Evolutionary conservation across 2,797 vertebrate genomes (phyloP), one percentile per base, ranked within the genome.

Genomic region (Rachycentron canadum): DNA sequence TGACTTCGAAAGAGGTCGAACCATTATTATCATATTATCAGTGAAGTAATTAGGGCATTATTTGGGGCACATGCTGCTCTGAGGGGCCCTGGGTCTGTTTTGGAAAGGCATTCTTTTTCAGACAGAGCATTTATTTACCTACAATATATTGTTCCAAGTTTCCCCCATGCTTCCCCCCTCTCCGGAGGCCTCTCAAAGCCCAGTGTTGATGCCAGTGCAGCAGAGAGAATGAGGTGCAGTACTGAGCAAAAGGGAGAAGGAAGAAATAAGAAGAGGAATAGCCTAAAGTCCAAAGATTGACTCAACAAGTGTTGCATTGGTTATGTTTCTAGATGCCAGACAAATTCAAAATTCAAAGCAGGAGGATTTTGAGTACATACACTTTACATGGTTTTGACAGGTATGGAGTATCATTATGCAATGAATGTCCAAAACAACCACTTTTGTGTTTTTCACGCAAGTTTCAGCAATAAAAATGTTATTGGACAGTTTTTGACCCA

Each of bases 61-160:
- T 93, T 94, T 89, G 85, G 85, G 90, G 85, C 79, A 86, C 84
- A 90, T 80, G 89, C 70, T 87, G 82, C 85, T 86, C 74, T 3
- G 69, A 85, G 78, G 78, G 83, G 72, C 83, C 79, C 71, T 69
- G 83, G 85, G 84, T 88, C 75, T 93, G 90, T 91, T 94, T 93
- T 83, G 86, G 81, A 92, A 94, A 91, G 64, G 74, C 88, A 86
- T 91, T 92, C 87, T 93, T 93, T 87, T 93, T 93, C 89, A 91
- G 85, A 90, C 82, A 91, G 89, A 92, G 90, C 92, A 95, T 94
- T 95, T 95, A 94, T 95, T 95, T 94, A 95, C 93, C 94, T 93
- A 93, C 90, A 93, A 91, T 80, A 87, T 73, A 88, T 90, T 91
- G 86, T 90, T 94, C 92, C 94, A 93, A 94, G 89, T 94, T 94